These are phyloP conservation scores for Neolamprologus devosi DNA, from an alignment of 2,113 vertebrate species.

Conservation along the genomic window DNA sequence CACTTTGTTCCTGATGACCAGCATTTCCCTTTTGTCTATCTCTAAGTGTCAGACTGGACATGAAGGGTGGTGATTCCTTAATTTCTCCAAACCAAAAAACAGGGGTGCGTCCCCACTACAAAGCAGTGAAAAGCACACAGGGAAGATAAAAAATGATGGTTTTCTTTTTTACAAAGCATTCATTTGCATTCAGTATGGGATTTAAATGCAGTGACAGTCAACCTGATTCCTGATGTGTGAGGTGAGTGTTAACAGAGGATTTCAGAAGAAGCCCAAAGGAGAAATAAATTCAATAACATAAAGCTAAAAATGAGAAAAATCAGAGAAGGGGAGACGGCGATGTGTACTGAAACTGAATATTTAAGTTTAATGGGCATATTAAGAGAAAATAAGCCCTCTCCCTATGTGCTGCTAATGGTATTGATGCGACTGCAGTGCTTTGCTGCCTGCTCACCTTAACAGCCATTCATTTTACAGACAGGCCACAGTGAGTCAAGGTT, in stretches of 20 bases:
- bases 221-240: neutral
- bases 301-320: neutral
- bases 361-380: neutral
- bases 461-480: conserved; percentile 9
- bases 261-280: neutral
- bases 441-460: neutral
- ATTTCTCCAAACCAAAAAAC: conserved; percentile 29
- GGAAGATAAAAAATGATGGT: neutral
- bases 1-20: conserved; percentile 64
- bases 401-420: conserved; percentile 8
- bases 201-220: neutral
- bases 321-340: neutral
- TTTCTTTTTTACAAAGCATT: neutral
- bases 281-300: neutral
- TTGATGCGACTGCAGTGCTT: conserved; percentile 35
- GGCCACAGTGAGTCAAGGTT: conserved; percentile 5
- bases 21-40: conserved; percentile 52
- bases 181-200: neutral
- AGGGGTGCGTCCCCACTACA: neutral
- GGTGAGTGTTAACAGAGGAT: neutral
- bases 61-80: conserved; percentile 18
- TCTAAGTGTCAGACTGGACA: conserved; percentile 39
- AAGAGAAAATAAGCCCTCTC: neutral
- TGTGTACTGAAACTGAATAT: neutral
- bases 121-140: neutral